Evolutionary conservation across 2,888 invertebrate genomes (phyloP), one percentile per base, ranked within the genome.

Genomic region (Amphiduros pacificus): DNA sequence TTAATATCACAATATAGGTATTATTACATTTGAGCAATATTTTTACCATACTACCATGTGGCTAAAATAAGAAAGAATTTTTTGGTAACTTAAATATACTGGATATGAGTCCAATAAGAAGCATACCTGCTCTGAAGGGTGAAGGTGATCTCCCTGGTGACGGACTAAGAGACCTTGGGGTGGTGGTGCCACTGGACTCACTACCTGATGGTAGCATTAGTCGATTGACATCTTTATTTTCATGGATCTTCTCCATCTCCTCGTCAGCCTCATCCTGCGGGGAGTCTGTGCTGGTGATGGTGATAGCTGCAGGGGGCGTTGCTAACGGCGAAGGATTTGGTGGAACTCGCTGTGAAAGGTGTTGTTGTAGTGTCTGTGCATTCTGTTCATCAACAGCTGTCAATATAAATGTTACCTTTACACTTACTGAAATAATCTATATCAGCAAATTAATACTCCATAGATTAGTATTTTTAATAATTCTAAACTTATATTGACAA

Each of bases 381-480:
- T 83, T 84, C 72, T 84, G 84, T 72, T 89, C 89, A 72, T 89
- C 89, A 31, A 88, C 88, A 68, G 86, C 83, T 82, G 70, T 17
- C 71, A 71, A 32, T 3, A 52, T 6, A 52, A 17, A 32, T 14
- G 2, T 41, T 41, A 41, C 2, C n/a, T 11, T 36, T n/a, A n/a
- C n/a, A n/a, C n/a, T n/a, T n/a, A n/a, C n/a, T n/a, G n/a, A n/a
- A n/a, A n/a, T n/a, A n/a, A n/a, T n/a, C n/a, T n/a, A n/a, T n/a
- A n/a, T n/a, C n/a, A n/a, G n/a, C n/a, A n/a, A n/a, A n/a, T n/a
- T n/a, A n/a, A n/a, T n/a, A n/a, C n/a, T n/a, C n/a, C n/a, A n/a
- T n/a, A n/a, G n/a, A n/a, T n/a, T n/a, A n/a, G n/a, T n/a, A n/a
- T n/a, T n/a, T n/a, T n/a, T n/a, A n/a, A n/a, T n/a, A n/a, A n/a